Percentiles rank a stretch among this genome's conserved stretches.
Evolutionary conservation across 1,140 invertebrate genomes (phyloP).

Genomic region (Dreissena polymorpha): DNA sequence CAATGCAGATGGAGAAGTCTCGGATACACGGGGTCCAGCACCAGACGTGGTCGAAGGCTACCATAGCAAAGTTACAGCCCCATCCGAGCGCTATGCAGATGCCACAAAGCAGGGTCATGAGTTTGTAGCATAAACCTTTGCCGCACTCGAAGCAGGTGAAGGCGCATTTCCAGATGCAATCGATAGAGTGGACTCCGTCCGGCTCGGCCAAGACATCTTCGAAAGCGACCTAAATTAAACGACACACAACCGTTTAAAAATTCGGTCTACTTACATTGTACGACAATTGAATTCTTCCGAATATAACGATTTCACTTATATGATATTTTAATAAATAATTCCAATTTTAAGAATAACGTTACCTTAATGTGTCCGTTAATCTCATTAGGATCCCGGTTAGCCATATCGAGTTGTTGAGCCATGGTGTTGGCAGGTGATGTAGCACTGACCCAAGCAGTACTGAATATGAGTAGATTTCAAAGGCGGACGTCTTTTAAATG

Average conservation of each 20-base stretch:
- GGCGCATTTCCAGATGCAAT: slow-evolving; percentile 87
- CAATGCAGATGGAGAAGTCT: slow-evolving; percentile 82
- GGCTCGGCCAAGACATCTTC: slow-evolving; percentile 89
- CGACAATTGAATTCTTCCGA: not conserved
- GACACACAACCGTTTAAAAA: not conserved
- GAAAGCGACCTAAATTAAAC: slow-evolving; percentile 79
- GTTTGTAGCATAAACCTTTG: slow-evolving; percentile 86
- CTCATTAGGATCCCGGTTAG: slow-evolving; percentile 50
- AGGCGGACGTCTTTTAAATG: too few relatives aligned
- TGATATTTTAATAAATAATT: not conserved
- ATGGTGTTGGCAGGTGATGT: not conserved
- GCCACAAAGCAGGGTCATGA: slow-evolving; percentile 85
- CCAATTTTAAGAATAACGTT: not conserved
- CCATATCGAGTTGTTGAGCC: slow-evolving; percentile 28
- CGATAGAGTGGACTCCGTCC: slow-evolving; percentile 85
- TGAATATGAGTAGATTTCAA: too few relatives aligned
- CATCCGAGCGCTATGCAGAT: slow-evolving; percentile 85
- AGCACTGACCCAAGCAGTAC: too few relatives aligned
- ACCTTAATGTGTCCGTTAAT: slow-evolving; percentile 51
- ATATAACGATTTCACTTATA: not conserved
- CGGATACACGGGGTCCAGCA: slow-evolving; percentile 72
- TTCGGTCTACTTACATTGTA: not conserved
- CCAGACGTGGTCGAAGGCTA: slow-evolving; percentile 83
- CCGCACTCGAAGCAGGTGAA: slow-evolving; percentile 85
- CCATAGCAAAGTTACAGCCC: slow-evolving; percentile 86